Conservation (phyloP, 2,888 invertebrate genomes). For the Acholoe squamosa region DNA sequence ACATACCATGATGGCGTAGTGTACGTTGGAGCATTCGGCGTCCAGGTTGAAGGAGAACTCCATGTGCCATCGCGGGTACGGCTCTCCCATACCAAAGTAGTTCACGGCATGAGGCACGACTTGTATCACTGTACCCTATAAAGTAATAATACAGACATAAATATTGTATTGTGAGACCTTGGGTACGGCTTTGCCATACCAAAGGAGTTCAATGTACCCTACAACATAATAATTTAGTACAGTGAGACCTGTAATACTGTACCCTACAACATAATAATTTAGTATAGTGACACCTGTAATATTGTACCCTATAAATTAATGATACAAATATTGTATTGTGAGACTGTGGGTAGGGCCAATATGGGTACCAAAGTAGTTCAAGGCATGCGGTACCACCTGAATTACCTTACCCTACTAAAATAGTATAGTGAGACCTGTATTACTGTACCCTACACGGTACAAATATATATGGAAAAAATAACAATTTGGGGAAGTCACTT, state of each 20-base stretch:
- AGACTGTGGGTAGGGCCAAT: too few relatives aligned
- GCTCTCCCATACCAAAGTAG: neutral
- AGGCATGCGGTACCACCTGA: constrained; percentile 28
- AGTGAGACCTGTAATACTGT: too few relatives aligned
- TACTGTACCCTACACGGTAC: too few relatives aligned
- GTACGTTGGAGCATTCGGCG: neutral
- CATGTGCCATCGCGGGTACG: constrained; percentile 29
- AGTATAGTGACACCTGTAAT: too few relatives aligned
- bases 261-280: too few relatives aligned
- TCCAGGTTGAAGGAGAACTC: constrained; percentile 37
- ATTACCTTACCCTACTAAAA: constrained; percentile 11
- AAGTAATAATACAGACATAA: neutral
- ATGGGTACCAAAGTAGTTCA: neutral
- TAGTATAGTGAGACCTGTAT: neutral
- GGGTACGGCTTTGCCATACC: neutral
- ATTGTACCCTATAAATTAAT: neutral
- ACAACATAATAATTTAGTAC: too few relatives aligned
- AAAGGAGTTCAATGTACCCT: constrained; percentile 1
- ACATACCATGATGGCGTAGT: constrained; percentile 29
- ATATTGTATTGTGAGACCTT: too few relatives aligned
- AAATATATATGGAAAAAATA: too few relatives aligned
- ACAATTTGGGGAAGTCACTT: too few relatives aligned
- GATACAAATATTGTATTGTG: too few relatives aligned
- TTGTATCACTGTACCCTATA: constrained; percentile 28
- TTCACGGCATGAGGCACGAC: constrained; percentile 18